Evolutionary conservation across 2,888 invertebrate species (phyloP).

Genomic region (Agrenia bidenticulata): DNA sequence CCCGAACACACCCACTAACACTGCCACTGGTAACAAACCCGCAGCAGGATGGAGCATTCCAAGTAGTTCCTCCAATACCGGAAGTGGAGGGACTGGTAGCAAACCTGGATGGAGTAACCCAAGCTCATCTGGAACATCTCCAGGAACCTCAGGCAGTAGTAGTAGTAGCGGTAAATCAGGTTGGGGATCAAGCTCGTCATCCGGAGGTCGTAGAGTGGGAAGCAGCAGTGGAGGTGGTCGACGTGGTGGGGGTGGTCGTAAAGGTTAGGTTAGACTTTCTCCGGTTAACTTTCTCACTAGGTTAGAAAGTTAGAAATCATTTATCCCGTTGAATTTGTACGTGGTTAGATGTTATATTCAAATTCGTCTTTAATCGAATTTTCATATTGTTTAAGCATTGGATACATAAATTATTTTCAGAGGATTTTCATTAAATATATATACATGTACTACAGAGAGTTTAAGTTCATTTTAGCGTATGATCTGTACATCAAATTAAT

Average conservation of each 20-base stretch:
- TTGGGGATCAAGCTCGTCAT: constrained; percentile 20
- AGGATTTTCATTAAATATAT: neutral
- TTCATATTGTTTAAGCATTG: no score
- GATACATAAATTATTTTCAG: no score
- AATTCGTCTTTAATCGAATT: no score
- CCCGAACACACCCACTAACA: constrained; percentile 11
- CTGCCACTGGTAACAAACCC: constrained; percentile 23
- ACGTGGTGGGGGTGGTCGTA: constrained; percentile 45
- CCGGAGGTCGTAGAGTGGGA: constrained; percentile 23
- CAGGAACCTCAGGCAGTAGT: neutral
- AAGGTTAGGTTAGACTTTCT: constrained; percentile 32
- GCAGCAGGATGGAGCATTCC: constrained; percentile 25
- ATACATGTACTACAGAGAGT: neutral
- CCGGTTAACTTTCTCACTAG: neutral
- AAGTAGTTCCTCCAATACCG: constrained; percentile 1
- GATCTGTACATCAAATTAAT: no score
- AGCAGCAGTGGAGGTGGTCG: constrained; percentile 35
- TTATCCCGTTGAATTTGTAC: no score
- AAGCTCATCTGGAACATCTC: neutral
- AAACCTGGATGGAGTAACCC: neutral
- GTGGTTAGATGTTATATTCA: no score
- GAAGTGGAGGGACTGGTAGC: constrained; percentile 19
- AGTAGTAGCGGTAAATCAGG: constrained; percentile 23
- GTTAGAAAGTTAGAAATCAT: no score
- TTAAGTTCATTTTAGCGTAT: no score